Evolutionary conservation across 2,113 vertebrate species (phyloP), one percentile per base, ranked within the genome.

Genomic region (Syngnathoides biaculeatus): DNA sequence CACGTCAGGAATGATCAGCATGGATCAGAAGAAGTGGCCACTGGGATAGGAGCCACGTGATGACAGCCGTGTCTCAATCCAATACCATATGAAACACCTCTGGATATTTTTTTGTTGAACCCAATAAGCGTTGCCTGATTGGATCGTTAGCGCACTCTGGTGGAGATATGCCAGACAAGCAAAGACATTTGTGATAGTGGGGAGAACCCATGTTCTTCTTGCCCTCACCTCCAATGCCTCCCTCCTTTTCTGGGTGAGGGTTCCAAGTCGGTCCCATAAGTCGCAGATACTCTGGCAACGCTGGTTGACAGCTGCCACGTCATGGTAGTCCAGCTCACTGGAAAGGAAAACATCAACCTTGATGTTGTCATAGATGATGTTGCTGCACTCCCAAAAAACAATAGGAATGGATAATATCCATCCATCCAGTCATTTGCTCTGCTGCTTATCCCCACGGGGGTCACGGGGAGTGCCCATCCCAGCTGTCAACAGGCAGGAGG

Each of bases 201-300:
- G 53, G 5, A 26, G 22, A 10, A 15, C 27, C 22, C 22, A 19
- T 30, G 55, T 15, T 26, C 12, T 13, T 14, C 26, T 27, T 57
- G 55, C 26, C 27, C 55, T 89, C 81, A 98, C 97, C 95, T 98
- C 96, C 72, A 99, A 82, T 0, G 94, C 89, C 65, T 99, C 97
- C 76, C 96, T 94, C 69, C 96, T 92, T 87, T 98, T 99, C 89
- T 98, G 97, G 56, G 97, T 99, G 52, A 98, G 92, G 1, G 96
- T 99, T 73, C 97, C 97, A 86, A 98, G 73, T 68, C 93, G 92
- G 88, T 99, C 97, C 97, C 96, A 99, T 85, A 97, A 92, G 88
- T 99, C 97, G 80, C 97, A 99, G 79, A 98, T 98, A 75, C 93
- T 96, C 90, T 99, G 97, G 85, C 96, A 99, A 57, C 95, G 93